Percentiles rank a stretch among this genome's conserved stretches.
Conservation (phyloP, 2,888 invertebrate genomes). For the Halocaridina rubra region DNA sequence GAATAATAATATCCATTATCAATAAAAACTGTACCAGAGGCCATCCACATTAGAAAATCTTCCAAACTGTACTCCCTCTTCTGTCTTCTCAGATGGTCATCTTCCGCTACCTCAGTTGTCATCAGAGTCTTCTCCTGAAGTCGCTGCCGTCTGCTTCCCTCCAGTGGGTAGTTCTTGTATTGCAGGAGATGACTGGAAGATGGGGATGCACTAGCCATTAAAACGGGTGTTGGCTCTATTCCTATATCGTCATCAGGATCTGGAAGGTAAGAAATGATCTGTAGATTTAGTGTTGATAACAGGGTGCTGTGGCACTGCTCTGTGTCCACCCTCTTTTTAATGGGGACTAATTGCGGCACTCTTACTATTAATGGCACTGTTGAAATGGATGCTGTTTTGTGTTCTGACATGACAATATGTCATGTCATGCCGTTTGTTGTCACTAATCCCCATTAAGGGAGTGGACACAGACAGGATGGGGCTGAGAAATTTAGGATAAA, state of each 20-base stretch:
- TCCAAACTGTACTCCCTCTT: slow-evolving; percentile 53
- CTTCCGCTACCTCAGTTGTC: neutral
- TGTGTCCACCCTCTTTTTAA: neutral
- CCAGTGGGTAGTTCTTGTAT: neutral
- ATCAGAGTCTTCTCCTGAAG: neutral
- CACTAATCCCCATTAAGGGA: too few relatives aligned
- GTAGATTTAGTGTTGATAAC: neutral
- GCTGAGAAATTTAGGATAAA: too few relatives aligned
- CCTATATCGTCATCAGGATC: neutral
- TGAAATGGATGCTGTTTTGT: neutral
- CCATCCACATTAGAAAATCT: slow-evolving; percentile 55
- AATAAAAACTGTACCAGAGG: slow-evolving; percentile 53
- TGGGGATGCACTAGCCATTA: slow-evolving; percentile 1
- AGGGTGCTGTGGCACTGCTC: neutral
- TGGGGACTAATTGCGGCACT: neutral
- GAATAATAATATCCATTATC: too few relatives aligned
- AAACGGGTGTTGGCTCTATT: slow-evolving; percentile 38
- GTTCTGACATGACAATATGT: neutral
- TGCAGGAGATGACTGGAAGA: neutral
- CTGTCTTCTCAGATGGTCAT: neutral
- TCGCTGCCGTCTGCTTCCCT: neutral
- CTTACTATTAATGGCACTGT: neutral
- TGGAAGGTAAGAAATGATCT: neutral
- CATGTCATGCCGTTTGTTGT: too few relatives aligned
- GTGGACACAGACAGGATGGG: too few relatives aligned